phyloP scores from a whole-genome alignment of 2,888 invertebrate species.

The Chorisops tibialis region DNA sequence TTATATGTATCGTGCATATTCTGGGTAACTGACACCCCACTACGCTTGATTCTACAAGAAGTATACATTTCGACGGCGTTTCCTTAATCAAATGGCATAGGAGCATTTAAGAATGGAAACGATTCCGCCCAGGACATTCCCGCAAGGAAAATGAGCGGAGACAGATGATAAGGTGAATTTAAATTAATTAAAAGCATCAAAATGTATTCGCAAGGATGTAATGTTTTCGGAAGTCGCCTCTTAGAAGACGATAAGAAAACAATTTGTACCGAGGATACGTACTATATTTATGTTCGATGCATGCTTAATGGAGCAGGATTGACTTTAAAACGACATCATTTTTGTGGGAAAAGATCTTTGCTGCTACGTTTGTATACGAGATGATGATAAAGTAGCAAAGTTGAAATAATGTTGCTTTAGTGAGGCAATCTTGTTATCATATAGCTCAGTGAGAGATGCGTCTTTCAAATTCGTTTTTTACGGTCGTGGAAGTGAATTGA shows the following conservation, averaged over 20 bases:
- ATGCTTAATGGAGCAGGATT: slow-evolving; percentile 18
- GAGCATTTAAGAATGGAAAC: background rate
- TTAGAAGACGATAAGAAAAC: slow-evolving; percentile 25
- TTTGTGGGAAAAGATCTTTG: too few species aligned
- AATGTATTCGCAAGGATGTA: slow-evolving; percentile 25
- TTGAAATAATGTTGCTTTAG: too few species aligned
- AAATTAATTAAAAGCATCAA: slow-evolving; percentile 33
- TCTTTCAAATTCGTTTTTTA: background rate
- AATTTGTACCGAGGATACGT: slow-evolving; percentile 20
- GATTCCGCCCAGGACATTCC: background rate
- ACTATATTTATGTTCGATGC: slow-evolving; percentile 21
- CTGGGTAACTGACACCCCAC: slow-evolving; percentile 17
- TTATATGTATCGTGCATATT: background rate
- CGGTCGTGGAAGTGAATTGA: slow-evolving; percentile 3
- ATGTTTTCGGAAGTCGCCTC: slow-evolving; percentile 14
- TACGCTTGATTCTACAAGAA: background rate
- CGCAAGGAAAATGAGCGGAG: slow-evolving; percentile 13
- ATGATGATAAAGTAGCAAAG: too few species aligned
- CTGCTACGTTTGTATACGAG: too few species aligned
- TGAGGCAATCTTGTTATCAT: slow-evolving; percentile 6
- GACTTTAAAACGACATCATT: slow-evolving; percentile 14
- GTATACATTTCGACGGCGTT: slow-evolving; percentile 17
- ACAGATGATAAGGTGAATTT: slow-evolving; percentile 31
- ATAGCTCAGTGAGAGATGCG: background rate
- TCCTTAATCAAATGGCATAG: slow-evolving; percentile 18